These are phyloP conservation scores for Limnephilus lunatus DNA, from an alignment of 2,888 invertebrate species.

Conservation along the genomic window DNA sequence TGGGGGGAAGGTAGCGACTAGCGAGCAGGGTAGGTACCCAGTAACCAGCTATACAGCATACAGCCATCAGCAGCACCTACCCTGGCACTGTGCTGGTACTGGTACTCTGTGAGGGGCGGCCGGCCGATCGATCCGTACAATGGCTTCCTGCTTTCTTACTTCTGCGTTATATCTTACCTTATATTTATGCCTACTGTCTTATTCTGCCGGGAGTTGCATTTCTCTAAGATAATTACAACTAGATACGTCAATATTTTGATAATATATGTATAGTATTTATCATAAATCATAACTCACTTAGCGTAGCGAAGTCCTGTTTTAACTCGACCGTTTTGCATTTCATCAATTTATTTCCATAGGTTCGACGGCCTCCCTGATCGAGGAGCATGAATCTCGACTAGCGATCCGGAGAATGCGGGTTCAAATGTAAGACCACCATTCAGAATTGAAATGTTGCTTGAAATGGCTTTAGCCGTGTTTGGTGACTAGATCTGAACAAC, in stretches of 20 bases:
- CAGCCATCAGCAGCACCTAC: not conserved
- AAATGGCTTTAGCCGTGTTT: too few relatives aligned
- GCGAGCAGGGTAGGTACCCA: not conserved
- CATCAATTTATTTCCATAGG: too few relatives aligned
- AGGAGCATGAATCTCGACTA: too few relatives aligned
- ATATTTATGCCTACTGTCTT: not conserved
- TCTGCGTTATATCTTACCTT: not conserved
- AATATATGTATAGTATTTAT: not conserved
- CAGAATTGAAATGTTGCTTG: too few relatives aligned
- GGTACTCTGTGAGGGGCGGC: constrained; percentile 16
- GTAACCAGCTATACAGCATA: too few relatives aligned
- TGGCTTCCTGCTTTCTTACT: not conserved
- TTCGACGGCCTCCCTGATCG: too few relatives aligned
- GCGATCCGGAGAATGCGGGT: too few relatives aligned
- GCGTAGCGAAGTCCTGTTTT: too few relatives aligned
- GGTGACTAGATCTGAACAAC: too few relatives aligned
- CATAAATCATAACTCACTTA: too few relatives aligned
- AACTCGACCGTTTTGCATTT: too few relatives aligned
- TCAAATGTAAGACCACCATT: too few relatives aligned
- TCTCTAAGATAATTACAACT: not conserved
- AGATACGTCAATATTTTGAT: not conserved
- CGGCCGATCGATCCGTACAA: constrained; percentile 29
- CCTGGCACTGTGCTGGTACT: constrained; percentile 65
- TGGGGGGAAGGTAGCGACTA: constrained; percentile 3
- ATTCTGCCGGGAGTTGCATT: not conserved